These are phyloP conservation scores for Pelusios castaneus DNA, from an alignment of 2,113 vertebrate genomes.

Conservation along the genomic window DNA sequence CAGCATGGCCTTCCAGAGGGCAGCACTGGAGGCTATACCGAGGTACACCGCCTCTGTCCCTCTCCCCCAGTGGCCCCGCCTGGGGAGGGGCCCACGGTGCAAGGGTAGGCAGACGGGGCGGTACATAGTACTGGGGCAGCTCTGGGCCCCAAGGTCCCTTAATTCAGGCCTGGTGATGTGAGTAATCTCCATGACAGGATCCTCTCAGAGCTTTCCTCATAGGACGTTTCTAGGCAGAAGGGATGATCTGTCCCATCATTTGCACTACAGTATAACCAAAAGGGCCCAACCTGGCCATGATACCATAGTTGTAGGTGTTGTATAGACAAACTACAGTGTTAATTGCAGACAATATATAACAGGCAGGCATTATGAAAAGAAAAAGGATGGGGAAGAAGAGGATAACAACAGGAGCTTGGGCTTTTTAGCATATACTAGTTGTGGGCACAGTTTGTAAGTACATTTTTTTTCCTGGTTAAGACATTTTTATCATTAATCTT, in stretches of 20 bases:
- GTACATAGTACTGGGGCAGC: no score
- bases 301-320: neutral
- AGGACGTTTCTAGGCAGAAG: neutral
- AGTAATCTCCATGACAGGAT: neutral
- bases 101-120: no score
- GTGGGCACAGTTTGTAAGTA: no score
- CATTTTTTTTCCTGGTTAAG: neutral
- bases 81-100: no score
- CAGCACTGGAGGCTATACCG: no score
- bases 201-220: neutral
- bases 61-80: no score
- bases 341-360: neutral
- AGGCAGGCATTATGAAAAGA: neutral
- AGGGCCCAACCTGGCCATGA: accelerated
- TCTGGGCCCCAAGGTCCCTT: no score
- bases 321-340: neutral
- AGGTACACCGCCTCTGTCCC: no score
- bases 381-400: neutral
- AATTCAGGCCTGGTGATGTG: no score
- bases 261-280: neutral
- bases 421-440: neutral
- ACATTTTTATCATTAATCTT: neutral
- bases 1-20: no score
- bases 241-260: neutral
- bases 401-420: neutral